Evolutionary conservation across 2,888 invertebrate genomes (phyloP).

Genomic region (Chromoteleia sp.): DNA sequence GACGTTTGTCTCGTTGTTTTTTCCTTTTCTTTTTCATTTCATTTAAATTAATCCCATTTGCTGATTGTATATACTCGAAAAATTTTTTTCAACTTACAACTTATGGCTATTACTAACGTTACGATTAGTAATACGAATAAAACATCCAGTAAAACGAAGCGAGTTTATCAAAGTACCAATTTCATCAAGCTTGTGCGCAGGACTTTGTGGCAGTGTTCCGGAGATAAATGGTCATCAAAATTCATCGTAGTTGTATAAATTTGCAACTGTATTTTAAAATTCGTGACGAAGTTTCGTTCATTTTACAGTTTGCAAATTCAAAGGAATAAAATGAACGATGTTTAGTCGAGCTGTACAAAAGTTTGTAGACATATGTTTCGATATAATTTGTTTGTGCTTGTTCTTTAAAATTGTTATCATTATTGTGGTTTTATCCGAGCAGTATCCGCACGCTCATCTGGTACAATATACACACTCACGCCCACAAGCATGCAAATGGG

Average conservation of each 20-base stretch:
- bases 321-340: conserved; percentile 6
- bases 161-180: conserved; percentile 67
- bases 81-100: conserved; percentile 40
- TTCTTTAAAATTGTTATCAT: conserved; percentile 19
- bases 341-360: conserved; percentile 10
- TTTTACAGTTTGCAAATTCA: not conserved
- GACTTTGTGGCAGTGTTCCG: conserved; percentile 50
- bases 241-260: conserved; percentile 25
- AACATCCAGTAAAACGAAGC: conserved; percentile 62
- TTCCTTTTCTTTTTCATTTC: conserved; percentile 34
- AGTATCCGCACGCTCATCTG: conserved; percentile 64
- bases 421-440: conserved; percentile 47
- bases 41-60: conserved; percentile 62
- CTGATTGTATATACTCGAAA: conserved; percentile 54
- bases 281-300: conserved; percentile 5
- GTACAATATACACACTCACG: conserved; percentile 61
- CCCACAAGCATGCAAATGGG: conserved; percentile 63
- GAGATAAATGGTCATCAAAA: conserved; percentile 36
- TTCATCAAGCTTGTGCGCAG: conserved; percentile 56
- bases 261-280: conserved; percentile 11
- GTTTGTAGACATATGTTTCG: conserved; percentile 11
- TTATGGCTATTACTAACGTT: conserved; percentile 58
- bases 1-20: conserved; percentile 57
- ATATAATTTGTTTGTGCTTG: conserved; percentile 40
- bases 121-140: conserved; percentile 61